Evolutionary conservation across 2,113 vertebrate species (phyloP), one percentile per base, ranked within the genome.

Genomic region (Psephotus haematonotus): DNA sequence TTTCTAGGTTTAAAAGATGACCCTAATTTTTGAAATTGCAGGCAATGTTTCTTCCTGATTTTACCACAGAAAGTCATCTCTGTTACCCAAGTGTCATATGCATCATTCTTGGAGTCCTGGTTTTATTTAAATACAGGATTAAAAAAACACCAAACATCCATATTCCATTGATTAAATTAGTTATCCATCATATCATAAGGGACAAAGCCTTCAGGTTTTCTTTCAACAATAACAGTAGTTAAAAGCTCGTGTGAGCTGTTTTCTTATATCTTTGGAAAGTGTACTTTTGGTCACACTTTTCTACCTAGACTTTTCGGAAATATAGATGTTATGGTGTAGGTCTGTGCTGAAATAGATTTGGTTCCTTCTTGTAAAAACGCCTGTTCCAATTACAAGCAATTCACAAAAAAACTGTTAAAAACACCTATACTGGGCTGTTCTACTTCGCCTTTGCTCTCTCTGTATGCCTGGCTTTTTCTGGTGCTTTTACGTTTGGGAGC

Each of bases 151-250:
- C 57, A 33, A 55, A 20, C 33, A 35, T 59, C 22, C 13, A 10
- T 35, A 33, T 33, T 19, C 57, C 28, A n/a, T 90, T 94, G 92
- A 78, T 82, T 84, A 86, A 94, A 95, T 96, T 86, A 92, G 44
- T 92, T 95, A 78, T 94, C 81, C 46, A 93, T 83, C 77, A 27
- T 74, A 89, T 82, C 53, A 52, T 57, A 93, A 96, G 90, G 77
- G 37, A 27, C 68, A 96, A 93, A 52, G 41, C 27, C 81, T 92
- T 63, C 37, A 93, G 85, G 62, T n/a, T 39, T 86, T 84, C 19
- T 64, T 82, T 89, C 68, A 5, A 44, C 7, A 41, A 8, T 16
- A 46, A 27, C 57, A 39, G 16, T 24, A 53, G 29, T 41, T 57
- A 68, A 90, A 87, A 53, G 3, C 10, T 65, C 69, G 4, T 46